These are phyloP conservation scores for Nezara viridula DNA, from an alignment of 2,888 invertebrate genomes.

Conservation along the genomic window DNA sequence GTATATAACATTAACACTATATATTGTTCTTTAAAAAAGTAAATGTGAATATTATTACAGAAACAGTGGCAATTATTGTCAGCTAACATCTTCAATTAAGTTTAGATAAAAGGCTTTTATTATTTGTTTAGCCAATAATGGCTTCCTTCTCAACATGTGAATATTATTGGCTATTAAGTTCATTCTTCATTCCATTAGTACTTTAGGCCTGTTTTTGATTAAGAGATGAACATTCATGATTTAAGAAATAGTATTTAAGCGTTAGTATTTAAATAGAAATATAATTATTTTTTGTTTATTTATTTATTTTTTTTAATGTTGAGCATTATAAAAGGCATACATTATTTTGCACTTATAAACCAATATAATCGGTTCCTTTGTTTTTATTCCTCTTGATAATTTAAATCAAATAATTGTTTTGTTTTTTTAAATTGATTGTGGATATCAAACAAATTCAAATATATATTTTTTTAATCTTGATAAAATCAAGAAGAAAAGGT, in stretches of 20 bases:
- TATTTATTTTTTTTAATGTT: constrained; percentile 8
- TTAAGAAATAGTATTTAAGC: neutral
- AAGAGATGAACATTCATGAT: neutral
- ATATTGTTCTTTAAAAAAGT: neutral
- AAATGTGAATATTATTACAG: neutral
- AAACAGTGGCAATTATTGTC: neutral
- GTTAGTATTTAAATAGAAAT: neutral
- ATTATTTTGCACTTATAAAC: constrained; percentile 1
- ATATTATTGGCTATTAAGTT: neutral
- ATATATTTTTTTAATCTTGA: neutral
- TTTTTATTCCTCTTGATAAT: too few relatives aligned
- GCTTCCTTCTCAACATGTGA: neutral
- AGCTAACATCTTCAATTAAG: neutral
- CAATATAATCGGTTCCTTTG: constrained; percentile 40
- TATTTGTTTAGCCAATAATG: neutral
- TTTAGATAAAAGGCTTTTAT: too few relatives aligned
- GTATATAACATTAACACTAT: neutral
- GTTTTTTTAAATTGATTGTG: too few relatives aligned
- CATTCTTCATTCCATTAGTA: neutral
- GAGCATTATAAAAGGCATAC: constrained; percentile 55
- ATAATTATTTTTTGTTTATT: neutral
- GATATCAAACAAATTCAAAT: too few relatives aligned
- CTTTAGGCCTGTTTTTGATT: neutral
- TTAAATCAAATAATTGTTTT: neutral
- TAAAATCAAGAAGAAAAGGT: neutral